These are phyloP conservation scores for Anthoscopus minutus DNA, from an alignment of 2,113 vertebrate species.

Conservation along the genomic window DNA sequence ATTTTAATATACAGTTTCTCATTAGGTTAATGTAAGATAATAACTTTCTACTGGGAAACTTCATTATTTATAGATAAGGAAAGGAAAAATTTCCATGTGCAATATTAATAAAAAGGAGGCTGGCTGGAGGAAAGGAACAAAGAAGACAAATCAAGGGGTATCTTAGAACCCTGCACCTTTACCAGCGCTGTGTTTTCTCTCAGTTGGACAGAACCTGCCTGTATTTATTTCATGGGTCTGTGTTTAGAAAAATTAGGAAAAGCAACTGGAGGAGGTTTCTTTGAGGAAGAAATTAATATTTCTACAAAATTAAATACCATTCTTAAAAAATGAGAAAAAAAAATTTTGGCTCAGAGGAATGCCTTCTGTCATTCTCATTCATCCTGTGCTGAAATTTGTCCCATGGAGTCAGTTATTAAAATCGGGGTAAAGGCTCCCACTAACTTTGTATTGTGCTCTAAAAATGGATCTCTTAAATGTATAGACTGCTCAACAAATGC, in stretches of 20 bases:
- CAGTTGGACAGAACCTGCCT: neutral
- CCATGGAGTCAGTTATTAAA: conserved; percentile 3
- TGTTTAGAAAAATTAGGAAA: neutral
- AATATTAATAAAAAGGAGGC: neutral
- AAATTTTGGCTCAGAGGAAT: neutral
- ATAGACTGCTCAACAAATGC: conserved; percentile 1
- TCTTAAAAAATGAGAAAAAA: neutral
- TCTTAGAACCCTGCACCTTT: neutral
- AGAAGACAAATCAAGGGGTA: neutral
- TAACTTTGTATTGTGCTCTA: conserved; percentile 16
- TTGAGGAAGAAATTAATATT: neutral
- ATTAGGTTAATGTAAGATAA: neutral
- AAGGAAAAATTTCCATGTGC: neutral
- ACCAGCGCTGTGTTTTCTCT: neutral
- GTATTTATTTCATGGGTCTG: neutral
- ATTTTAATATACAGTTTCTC: neutral
- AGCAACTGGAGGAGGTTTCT: neutral
- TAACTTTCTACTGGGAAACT: neutral
- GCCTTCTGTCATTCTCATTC: neutral
- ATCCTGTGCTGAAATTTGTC: conserved; percentile 8
- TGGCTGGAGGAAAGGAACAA: neutral
- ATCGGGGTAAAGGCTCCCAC: neutral
- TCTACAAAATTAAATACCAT: neutral
- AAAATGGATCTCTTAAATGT: neutral
- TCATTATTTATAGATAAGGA: neutral